These are phyloP conservation scores for Microcebus tavaratra DNA, from an alignment of 2,113 vertebrate species.

Conservation along the genomic window DNA sequence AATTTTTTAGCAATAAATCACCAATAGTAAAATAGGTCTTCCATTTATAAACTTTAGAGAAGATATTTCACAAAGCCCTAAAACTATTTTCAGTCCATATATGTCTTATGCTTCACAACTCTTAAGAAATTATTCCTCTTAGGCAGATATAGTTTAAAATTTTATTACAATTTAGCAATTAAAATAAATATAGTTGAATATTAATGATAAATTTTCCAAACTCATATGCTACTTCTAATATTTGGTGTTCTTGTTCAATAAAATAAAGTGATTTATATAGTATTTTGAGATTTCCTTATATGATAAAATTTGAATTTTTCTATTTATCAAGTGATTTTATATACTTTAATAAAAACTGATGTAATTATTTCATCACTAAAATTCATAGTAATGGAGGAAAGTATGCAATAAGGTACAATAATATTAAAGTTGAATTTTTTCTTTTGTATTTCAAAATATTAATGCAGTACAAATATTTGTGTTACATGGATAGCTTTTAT, in stretches of 20 bases:
- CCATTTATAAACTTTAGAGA: conserved; percentile 56
- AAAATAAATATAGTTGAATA: not conserved
- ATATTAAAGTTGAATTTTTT: not conserved
- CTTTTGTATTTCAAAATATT: no score
- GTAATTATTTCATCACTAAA: not conserved
- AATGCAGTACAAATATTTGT: no score
- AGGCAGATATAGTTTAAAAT: not conserved
- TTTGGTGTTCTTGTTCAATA: not conserved
- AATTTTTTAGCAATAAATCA: conserved; percentile 55
- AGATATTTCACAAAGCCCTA: not conserved
- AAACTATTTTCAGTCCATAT: not conserved
- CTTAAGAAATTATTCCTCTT: not conserved
- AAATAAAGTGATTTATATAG: not conserved
- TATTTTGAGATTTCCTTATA: not conserved
- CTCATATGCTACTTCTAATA: not conserved
- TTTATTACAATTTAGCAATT: not conserved
- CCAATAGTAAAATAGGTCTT: conserved; percentile 50
- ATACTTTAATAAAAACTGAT: not conserved
- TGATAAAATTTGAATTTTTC: not conserved
- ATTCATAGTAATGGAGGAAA: not conserved
- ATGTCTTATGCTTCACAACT: not conserved
- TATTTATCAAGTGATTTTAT: not conserved
- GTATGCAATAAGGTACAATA: not conserved
- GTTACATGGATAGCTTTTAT: no score
- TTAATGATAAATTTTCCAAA: not conserved